Evolutionary conservation across 30 jellyfish, hydroid and myxozoan genomes (phyloP), one percentile per base, ranked within the genome.

Genomic region (Hydra vulgaris): DNA sequence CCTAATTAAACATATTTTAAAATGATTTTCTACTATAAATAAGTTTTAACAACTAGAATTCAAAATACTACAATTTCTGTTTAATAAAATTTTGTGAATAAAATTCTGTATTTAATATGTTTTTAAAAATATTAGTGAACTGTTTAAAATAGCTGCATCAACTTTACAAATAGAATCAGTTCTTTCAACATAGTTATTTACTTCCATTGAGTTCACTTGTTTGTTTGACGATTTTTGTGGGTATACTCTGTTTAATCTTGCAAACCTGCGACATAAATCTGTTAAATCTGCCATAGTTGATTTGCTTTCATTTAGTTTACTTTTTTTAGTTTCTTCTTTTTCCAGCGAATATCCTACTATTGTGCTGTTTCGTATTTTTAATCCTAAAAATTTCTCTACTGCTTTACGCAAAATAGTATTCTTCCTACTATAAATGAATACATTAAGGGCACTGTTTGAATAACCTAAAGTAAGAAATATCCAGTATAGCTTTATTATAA

Each of bases 381-480:
- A 7, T 8, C 83, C 84, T 25, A 80, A 23, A 53, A 66, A 80
- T 18, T 80, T 80, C 20, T 25, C 71, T 1, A 89, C 66, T 0
- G 95, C 95, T n/a, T 72, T 69, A 1, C 95, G 91, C 56, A 89
- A 86, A 53, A 80, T 92, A 20, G 90, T 84, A 70, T 89, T 89
- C 78, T 89, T 89, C 86, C 95, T 81, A 67, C 95, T 77, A 88
- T 89, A 89, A 3, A 89, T 81, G 52, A 89, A 54, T 24, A 89
- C 96, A 70, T 89, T 89, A 8, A 89, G 54, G 27, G 95, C 86
- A 5, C 95, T 84, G 26, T 89, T 89, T 84, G 87, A 89, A 52
- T 84, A 88, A 71, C 95, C 95, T 18, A 89, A 72, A 16, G 95
- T 85, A 40, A 84, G 79, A 20, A 85, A 80, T 0, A 69, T 80